These are phyloP conservation scores for Coenonympha arcania DNA, from an alignment of 2,888 invertebrate species.

Conservation along the genomic window DNA sequence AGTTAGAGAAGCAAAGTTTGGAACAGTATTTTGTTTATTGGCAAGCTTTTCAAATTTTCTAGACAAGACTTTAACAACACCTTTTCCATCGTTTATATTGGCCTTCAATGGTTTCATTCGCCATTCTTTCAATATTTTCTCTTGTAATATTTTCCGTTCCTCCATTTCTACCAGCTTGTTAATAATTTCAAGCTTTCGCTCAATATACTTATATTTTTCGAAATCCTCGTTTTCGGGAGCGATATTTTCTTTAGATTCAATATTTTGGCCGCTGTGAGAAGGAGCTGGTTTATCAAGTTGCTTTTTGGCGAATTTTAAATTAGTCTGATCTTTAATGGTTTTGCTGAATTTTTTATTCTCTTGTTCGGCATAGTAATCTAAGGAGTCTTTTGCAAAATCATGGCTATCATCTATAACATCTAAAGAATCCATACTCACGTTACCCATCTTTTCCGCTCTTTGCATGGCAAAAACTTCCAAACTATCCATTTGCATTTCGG, in stretches of 20 bases:
- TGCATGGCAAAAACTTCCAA: conserved; percentile 72
- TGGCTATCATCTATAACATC: conserved; percentile 59
- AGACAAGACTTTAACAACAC: conserved; percentile 79
- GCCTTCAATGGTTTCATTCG: conserved; percentile 76
- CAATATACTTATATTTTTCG: conserved; percentile 77
- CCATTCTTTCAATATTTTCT: conserved; percentile 76
- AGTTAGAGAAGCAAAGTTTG: conserved; percentile 62
- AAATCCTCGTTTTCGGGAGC: conserved; percentile 68
- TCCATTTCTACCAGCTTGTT: conserved; percentile 81
- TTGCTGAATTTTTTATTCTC: conserved; percentile 54
- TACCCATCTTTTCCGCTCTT: conserved; percentile 56
- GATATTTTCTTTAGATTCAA: conserved; percentile 59
- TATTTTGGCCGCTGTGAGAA: conserved; percentile 42
- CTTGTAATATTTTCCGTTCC: conserved; percentile 77
- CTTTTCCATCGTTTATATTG: conserved; percentile 76
- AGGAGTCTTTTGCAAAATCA: conserved; percentile 67
- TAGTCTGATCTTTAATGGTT: conserved; percentile 51
- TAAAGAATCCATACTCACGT: conserved; percentile 69
- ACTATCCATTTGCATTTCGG: conserved; percentile 77
- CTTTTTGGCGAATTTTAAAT: conserved; percentile 46
- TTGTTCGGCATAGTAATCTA: conserved; percentile 67
- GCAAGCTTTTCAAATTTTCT: conserved; percentile 82
- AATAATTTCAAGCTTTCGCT: conserved; percentile 80
- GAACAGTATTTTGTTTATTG: conserved; percentile 66
- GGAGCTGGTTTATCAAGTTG: conserved; percentile 40